Conservation (phyloP, 37 sponge, comb jelly and placozoan species). For the Halichondria panicea region DNA sequence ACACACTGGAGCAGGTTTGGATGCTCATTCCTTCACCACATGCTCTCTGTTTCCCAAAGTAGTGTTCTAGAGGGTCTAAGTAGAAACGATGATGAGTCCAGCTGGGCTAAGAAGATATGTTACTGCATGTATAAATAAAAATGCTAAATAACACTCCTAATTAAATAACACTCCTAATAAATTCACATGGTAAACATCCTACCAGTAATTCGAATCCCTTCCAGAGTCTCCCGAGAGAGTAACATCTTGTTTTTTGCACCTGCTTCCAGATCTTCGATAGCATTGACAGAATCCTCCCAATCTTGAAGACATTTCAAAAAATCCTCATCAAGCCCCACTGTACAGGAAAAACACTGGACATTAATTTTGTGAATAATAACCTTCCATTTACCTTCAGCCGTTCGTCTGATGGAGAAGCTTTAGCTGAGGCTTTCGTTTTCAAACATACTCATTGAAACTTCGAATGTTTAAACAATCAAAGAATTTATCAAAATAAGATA, state of each 20-base stretch:
- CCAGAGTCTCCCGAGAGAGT: conserved; percentile 30
- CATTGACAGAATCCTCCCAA: conserved; percentile 40
- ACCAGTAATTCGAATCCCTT: conserved; percentile 44
- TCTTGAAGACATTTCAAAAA: conserved; percentile 27
- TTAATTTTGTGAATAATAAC: neutral
- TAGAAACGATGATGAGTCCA: neutral
- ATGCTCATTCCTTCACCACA: conserved; percentile 25
- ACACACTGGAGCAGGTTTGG: conserved; percentile 24
- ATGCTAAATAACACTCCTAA: neutral
- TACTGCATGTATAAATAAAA: neutral
- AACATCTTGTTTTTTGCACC: conserved; percentile 11
- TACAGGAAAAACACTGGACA: neutral
- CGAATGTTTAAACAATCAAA: conserved; percentile 25
- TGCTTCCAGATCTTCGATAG: neutral
- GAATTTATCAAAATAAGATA: conserved; percentile 6
- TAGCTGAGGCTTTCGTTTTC: conserved; percentile 10
- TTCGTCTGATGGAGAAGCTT: conserved; percentile 7
- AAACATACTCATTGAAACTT: neutral
- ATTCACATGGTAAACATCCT: too few species aligned
- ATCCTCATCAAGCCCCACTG: conserved; percentile 24
- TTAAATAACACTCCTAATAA: too few species aligned
- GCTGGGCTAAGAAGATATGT: conserved; percentile 20
- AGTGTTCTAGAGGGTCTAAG: conserved; percentile 15
- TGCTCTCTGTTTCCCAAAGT: conserved; percentile 36
- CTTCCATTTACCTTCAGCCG: conserved; percentile 1